These are phyloP conservation scores for Tetrapedia diversipes DNA, from an alignment of 2,888 invertebrate species.

Conservation along the genomic window DNA sequence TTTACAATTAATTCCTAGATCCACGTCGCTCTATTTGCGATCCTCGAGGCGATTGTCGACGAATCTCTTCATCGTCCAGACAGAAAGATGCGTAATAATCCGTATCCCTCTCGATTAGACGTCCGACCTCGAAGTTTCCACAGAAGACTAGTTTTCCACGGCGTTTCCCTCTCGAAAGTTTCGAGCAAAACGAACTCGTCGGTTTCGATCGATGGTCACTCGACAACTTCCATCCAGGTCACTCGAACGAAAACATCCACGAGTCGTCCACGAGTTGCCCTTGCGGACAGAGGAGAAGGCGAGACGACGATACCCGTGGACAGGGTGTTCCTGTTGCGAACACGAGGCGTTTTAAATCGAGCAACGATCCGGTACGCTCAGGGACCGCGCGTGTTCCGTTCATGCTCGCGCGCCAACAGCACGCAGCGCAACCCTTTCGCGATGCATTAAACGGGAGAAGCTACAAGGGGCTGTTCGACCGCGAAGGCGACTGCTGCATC, in stretches of 20 bases:
- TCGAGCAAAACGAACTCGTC: neutral
- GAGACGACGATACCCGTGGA: too few species aligned
- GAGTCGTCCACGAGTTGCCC: neutral
- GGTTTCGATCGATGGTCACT: neutral
- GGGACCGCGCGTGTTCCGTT: constrained; percentile 42
- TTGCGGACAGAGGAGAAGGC: too few species aligned
- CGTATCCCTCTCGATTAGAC: too few species aligned
- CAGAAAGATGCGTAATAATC: too few species aligned
- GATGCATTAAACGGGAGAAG: constrained; percentile 38
- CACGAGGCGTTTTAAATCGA: neutral
- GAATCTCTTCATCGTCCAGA: neutral
- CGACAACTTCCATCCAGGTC: constrained; percentile 16
- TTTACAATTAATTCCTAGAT: too few species aligned
- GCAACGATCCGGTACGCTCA: constrained; percentile 18
- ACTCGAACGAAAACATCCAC: neutral
- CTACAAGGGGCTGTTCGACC: constrained; percentile 1
- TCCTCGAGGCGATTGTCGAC: neutral
- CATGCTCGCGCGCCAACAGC: constrained; percentile 24
- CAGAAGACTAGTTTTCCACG: neutral
- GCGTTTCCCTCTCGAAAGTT: neutral
- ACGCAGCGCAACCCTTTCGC: constrained; percentile 42
- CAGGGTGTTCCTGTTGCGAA: too few species aligned
- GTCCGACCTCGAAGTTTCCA: too few species aligned
- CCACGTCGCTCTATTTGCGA: neutral
- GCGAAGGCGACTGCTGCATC: constrained; percentile 18